Evolutionary conservation across 1,140 invertebrate genomes (phyloP).

Genomic region (Adoxophyes honmai): DNA sequence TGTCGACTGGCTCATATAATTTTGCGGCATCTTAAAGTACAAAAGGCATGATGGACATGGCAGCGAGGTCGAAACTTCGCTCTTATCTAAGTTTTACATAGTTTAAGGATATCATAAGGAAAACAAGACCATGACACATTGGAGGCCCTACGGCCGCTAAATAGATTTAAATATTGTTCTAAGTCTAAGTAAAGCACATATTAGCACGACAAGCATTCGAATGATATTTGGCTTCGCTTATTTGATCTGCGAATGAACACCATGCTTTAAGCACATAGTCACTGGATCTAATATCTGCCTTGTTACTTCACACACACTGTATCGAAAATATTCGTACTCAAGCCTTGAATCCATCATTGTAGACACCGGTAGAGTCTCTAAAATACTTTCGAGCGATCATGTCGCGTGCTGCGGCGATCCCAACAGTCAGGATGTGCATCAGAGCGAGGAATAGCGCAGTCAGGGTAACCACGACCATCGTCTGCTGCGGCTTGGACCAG

Average conservation of each 20-base stretch:
- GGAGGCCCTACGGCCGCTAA: background rate
- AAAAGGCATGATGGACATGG: too few species aligned
- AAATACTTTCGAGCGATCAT: slow-evolving; percentile 33
- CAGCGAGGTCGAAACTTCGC: background rate
- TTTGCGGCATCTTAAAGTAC: too few species aligned
- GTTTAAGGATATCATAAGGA: background rate
- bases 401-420: slow-evolving; percentile 43
- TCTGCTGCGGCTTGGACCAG: slow-evolving; percentile 77
- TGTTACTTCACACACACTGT: background rate
- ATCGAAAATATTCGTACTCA: background rate
- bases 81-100: too few species aligned
- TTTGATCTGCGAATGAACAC: slow-evolving; percentile 3
- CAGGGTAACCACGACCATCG: slow-evolving; percentile 51
- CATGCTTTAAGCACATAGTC: background rate
- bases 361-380: slow-evolving; percentile 40
- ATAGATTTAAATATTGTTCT: slow-evolving; percentile 4
- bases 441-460: slow-evolving; percentile 59
- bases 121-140: slow-evolving; percentile 5
- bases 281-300: background rate
- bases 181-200: slow-evolving; percentile 11
- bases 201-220: slow-evolving; percentile 11
- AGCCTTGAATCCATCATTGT: slow-evolving; percentile 53
- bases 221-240: background rate
- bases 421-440: slow-evolving; percentile 56
- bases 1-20: too few species aligned